Conservation (phyloP, 2,113 vertebrate genomes). For the Chlamydotis undulata region DNA sequence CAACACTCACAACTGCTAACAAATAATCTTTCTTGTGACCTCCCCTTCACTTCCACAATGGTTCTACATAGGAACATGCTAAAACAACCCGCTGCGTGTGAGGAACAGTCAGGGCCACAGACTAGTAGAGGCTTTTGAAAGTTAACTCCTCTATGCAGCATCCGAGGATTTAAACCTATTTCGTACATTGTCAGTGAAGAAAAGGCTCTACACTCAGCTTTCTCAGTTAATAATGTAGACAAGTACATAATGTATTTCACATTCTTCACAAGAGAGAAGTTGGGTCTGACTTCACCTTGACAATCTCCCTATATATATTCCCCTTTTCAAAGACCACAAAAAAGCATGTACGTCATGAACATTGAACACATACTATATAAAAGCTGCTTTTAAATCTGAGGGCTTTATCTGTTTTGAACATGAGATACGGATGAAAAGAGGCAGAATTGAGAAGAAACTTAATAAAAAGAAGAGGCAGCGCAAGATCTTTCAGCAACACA, state of each 20-base stretch:
- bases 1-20: neutral
- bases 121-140: neutral
- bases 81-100: neutral
- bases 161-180: neutral
- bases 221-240: neutral
- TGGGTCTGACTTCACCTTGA: neutral
- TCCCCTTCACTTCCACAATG: neutral
- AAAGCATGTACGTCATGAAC: neutral
- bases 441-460: neutral
- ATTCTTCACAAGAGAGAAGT: neutral
- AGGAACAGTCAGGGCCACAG: neutral
- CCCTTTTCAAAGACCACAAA: neutral
- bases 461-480: neutral
- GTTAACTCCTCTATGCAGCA: neutral
- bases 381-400: neutral
- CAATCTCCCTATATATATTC: neutral
- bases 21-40: neutral
- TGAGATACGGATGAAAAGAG: neutral
- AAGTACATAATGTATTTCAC: neutral
- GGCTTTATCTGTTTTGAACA: neutral
- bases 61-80: neutral
- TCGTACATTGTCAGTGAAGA: neutral
- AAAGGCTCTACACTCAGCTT: neutral
- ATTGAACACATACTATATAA: neutral
- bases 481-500: neutral